Conservation (phyloP, 2,113 vertebrate species). For the Egretta garzetta region DNA sequence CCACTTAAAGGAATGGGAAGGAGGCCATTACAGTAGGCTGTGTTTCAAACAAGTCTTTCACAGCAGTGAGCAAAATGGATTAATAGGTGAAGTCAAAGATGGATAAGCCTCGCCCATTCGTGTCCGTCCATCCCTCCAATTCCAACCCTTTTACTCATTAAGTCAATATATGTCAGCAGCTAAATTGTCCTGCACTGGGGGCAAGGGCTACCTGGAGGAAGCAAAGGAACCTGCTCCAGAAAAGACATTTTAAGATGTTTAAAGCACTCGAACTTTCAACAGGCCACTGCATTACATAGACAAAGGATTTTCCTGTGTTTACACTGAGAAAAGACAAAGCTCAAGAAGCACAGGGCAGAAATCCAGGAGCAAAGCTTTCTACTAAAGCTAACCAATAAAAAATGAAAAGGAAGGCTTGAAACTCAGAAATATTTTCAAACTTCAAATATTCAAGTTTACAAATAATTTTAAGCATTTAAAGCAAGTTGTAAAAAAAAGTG, state of each 20-base stretch:
- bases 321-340: neutral
- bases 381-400: neutral
- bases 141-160: neutral
- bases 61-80: neutral
- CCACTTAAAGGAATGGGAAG: neutral
- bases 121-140: neutral
- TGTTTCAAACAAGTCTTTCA: neutral
- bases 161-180: neutral
- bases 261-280: neutral
- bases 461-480: neutral
- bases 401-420: neutral
- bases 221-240: neutral
- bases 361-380: neutral
- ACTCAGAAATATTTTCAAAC: neutral
- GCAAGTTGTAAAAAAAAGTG: neutral
- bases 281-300: neutral
- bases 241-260: neutral
- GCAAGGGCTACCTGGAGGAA: neutral
- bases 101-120: neutral
- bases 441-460: neutral
- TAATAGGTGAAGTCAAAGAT: neutral
- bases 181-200: neutral
- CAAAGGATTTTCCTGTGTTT: neutral
- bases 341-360: neutral
- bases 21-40: neutral